These are phyloP conservation scores for Chouioia cunea DNA, from an alignment of 2,888 invertebrate genomes.

Conservation along the genomic window DNA sequence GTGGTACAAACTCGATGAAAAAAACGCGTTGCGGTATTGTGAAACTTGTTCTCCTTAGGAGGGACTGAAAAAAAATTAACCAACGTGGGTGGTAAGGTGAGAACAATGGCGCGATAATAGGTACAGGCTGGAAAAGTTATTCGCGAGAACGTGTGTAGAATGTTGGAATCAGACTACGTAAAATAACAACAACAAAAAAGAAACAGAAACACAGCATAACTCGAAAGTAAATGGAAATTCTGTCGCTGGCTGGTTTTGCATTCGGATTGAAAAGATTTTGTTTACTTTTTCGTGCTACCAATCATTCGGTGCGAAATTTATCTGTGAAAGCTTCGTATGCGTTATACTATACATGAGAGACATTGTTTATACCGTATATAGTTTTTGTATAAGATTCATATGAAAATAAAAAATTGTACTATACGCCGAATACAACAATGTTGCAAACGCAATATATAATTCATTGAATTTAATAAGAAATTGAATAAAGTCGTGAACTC, in stretches of 20 bases:
- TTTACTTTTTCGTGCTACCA: neutral
- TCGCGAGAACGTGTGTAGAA: slow-evolving; percentile 4
- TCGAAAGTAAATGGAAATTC: no score
- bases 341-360: no score
- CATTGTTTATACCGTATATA: no score
- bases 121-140: slow-evolving; percentile 23
- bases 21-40: slow-evolving; percentile 7
- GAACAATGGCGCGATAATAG: slow-evolving; percentile 27
- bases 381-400: slow-evolving; percentile 48
- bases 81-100: neutral
- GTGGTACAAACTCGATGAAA: slow-evolving; percentile 6
- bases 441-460: no score
- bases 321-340: neutral
- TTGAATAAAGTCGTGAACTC: no score
- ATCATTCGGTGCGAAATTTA: neutral
- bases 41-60: slow-evolving; percentile 9
- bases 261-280: neutral
- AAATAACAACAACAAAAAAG: neutral
- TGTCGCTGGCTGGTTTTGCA: no score
- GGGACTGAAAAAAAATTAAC: slow-evolving; percentile 3
- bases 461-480: no score
- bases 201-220: neutral
- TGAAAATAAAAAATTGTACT: slow-evolving; percentile 50
- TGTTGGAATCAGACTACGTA: neutral
- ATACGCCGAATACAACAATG: neutral